Evolutionary conservation across 2,888 invertebrate species (phyloP).

Genomic region (Steinernema carpocapsae): DNA sequence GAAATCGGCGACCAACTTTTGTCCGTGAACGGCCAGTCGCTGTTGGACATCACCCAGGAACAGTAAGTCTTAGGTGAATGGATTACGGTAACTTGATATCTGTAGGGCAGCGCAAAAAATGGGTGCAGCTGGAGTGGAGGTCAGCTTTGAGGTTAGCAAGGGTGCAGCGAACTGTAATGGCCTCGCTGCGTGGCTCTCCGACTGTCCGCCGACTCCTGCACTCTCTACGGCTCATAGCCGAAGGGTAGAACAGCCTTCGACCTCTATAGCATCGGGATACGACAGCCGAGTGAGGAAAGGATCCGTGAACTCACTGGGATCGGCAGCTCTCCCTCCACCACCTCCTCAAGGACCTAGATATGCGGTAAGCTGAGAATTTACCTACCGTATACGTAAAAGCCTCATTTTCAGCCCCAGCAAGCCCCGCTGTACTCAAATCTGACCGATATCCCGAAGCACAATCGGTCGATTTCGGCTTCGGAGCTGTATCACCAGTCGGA

Average conservation of each 20-base stretch:
- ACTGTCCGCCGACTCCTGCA: constrained; percentile 21
- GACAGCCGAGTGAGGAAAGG: neutral
- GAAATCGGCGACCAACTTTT: constrained; percentile 95
- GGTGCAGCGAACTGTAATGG: constrained; percentile 97
- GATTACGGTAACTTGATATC: constrained; percentile 2
- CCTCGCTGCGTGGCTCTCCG: constrained; percentile 75
- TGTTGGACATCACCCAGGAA: constrained; percentile 81
- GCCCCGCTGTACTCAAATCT: constrained; percentile 18
- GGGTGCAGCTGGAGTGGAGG: constrained; percentile 89
- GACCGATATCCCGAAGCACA: constrained; percentile 41
- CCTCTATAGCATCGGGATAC: constrained; percentile 16
- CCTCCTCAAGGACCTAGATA: neutral
- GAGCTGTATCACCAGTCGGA: constrained; percentile 52
- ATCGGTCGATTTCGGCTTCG: constrained; percentile 57
- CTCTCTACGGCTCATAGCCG: constrained; percentile 35
- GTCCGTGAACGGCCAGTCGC: constrained; percentile 92
- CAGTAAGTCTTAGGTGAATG: constrained; percentile 71
- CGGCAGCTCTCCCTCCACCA: constrained; percentile 15
- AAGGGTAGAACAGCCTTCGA: constrained; percentile 26
- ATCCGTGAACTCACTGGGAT: constrained; percentile 25
- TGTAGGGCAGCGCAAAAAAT: constrained; percentile 91
- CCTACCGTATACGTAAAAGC: too few species aligned
- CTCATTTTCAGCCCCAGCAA: constrained; percentile 8
- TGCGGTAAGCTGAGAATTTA: neutral
- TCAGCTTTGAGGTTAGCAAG: constrained; percentile 93